These are phyloP conservation scores for Corythornis leucogaster DNA, from an alignment of 2,797 vertebrate species.

Conservation along the genomic window DNA sequence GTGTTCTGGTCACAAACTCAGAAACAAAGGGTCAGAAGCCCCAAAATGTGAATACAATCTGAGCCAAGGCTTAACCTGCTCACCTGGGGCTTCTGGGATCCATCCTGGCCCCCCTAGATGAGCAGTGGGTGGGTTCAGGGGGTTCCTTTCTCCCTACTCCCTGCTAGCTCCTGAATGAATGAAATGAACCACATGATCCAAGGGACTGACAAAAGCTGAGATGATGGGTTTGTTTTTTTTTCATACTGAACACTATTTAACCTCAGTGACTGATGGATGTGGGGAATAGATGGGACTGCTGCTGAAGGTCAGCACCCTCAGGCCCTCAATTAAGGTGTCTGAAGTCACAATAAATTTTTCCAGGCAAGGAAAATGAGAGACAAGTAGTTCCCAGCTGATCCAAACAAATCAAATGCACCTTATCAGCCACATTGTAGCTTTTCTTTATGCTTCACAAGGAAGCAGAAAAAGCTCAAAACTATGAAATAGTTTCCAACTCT, in stretches of 20 bases:
- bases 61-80: neutral
- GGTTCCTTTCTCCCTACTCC: neutral
- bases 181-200: neutral
- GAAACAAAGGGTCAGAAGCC: neutral
- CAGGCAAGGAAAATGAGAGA: neutral
- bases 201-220: neutral
- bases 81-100: neutral
- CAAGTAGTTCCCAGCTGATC: neutral
- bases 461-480: neutral
- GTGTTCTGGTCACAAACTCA: neutral
- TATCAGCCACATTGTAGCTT: neutral
- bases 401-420: neutral
- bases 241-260: neutral
- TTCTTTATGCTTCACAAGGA: neutral
- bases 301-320: neutral
- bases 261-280: neutral
- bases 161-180: neutral
- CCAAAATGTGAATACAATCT: neutral
- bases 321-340: neutral
- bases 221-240: neutral
- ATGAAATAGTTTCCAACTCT: neutral
- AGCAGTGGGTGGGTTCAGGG: neutral
- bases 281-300: neutral
- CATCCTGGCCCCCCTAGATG: neutral
- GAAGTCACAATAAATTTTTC: conserved; percentile 19